phyloP scores from a whole-genome alignment of 2,797 vertebrate genomes.

The Saguinus oedipus region DNA sequence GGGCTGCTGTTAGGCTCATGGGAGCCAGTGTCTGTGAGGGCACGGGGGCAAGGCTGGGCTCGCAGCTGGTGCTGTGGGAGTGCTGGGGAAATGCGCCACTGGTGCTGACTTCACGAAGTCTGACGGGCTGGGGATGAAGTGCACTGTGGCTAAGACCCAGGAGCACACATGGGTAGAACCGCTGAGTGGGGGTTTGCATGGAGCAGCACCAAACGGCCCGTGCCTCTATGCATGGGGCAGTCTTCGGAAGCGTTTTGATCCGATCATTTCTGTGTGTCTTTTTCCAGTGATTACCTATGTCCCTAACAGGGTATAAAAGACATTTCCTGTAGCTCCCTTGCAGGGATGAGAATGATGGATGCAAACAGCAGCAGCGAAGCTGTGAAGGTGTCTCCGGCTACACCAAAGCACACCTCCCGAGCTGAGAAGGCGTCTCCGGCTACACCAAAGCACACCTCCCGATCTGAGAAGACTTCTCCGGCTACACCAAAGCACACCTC shows the following conservation, averaged over 20 bases:
- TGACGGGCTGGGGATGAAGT: not conserved
- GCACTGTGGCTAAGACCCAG: no score
- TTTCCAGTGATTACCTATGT: not conserved
- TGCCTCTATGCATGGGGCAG: accelerated
- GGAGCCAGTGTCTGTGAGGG: not conserved
- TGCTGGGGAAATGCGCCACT: not conserved
- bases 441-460: no score
- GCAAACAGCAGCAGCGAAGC: not conserved
- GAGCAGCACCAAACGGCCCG: not conserved
- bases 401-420: not conserved
- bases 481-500: not conserved
- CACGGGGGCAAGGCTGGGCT: not conserved
- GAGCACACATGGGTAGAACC: not conserved
- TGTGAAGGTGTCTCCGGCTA: no score
- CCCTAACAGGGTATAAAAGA: not conserved
- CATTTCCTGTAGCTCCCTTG: not conserved
- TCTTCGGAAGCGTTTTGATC: not conserved
- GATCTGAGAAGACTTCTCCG: no score
- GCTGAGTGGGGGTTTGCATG: no score
- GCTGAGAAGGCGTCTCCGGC: not conserved
- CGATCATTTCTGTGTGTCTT: not conserved
- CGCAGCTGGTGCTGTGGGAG: not conserved
- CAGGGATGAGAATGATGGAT: not conserved
- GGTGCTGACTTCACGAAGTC: not conserved
- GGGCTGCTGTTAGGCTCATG: not conserved